Evolutionary conservation across 1,140 invertebrate genomes (phyloP).

Genomic region (Lordiphosa clarofinis): DNA sequence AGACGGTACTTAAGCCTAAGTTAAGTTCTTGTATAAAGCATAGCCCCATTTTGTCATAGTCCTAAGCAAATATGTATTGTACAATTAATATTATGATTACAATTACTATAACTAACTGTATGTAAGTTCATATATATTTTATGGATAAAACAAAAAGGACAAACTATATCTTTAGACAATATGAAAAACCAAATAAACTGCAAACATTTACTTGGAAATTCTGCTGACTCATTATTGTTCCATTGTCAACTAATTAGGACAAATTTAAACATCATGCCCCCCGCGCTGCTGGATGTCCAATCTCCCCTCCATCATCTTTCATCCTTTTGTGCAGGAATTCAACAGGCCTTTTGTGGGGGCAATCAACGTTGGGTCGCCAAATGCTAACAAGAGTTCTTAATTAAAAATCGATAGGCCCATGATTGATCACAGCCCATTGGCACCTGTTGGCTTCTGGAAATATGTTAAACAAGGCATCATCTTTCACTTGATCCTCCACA

Average conservation of each 20-base stretch:
- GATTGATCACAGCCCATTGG: slow-evolving; percentile 79
- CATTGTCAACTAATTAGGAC: slow-evolving; percentile 79
- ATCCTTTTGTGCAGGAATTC: slow-evolving; percentile 62
- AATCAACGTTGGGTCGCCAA: slow-evolving; percentile 45
- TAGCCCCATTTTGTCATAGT: slow-evolving; percentile 68
- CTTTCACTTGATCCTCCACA: slow-evolving; percentile 30
- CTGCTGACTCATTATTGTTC: slow-evolving; percentile 63
- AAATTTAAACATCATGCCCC: slow-evolving; percentile 67
- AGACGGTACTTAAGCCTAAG: slow-evolving; percentile 25
- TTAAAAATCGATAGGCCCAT: slow-evolving; percentile 78
- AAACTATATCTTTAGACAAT: slow-evolving; percentile 43
- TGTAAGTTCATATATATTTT: slow-evolving; percentile 72
- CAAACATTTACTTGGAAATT: slow-evolving; percentile 33
- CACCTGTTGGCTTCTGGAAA: slow-evolving; percentile 80
- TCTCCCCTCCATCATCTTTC: slow-evolving; percentile 13
- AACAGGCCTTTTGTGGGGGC: slow-evolving; percentile 52
- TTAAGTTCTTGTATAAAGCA: slow-evolving; percentile 60
- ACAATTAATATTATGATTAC: slow-evolving; percentile 32
- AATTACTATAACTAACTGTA: slow-evolving; percentile 32
- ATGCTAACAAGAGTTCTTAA: slow-evolving; percentile 79
- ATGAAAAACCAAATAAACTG: slow-evolving; percentile 50
- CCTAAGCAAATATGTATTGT: slow-evolving; percentile 32
- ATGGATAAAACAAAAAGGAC: slow-evolving; percentile 44
- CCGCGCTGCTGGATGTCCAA: slow-evolving; percentile 31
- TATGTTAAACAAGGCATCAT: slow-evolving; percentile 77